A percentile compares a stretch with the other conserved stretches of the same genome.
phyloP scores from a whole-genome alignment of 2,888 invertebrate species.

The Arge pagana region DNA sequence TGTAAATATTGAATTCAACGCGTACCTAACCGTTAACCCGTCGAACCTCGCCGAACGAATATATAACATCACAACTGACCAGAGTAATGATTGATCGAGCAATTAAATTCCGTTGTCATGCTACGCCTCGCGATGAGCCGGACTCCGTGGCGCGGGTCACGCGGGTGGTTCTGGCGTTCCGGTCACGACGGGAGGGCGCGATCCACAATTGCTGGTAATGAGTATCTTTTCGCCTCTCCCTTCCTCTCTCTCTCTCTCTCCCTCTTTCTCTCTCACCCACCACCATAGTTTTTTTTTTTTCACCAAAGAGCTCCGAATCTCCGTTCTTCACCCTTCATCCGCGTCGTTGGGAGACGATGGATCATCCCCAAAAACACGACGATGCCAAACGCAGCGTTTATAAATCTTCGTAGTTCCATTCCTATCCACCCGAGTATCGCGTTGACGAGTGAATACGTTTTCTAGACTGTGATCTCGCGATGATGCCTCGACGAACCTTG shows the following conservation, averaged over 20 bases:
- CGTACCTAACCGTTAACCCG: too few relatives aligned
- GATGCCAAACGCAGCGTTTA: too few relatives aligned
- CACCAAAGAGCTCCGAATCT: too few relatives aligned
- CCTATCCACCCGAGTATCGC: too few relatives aligned
- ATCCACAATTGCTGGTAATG: conserved; percentile 56
- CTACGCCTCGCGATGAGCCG: conserved; percentile 47
- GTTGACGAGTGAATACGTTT: too few relatives aligned
- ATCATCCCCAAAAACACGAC: too few relatives aligned
- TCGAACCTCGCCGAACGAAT: background rate
- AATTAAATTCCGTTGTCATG: conserved; percentile 55
- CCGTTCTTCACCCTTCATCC: too few relatives aligned
- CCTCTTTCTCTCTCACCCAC: background rate
- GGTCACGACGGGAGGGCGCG: conserved; percentile 18
- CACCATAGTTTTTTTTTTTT: background rate
- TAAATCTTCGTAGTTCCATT: too few relatives aligned
- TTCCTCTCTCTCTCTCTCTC: background rate
- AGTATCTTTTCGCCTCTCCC: conserved; percentile 41
- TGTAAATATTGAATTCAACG: too few relatives aligned
- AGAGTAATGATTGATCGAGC: conserved; percentile 55
- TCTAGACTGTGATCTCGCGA: too few relatives aligned
- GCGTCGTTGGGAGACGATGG: too few relatives aligned
- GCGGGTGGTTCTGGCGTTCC: conserved; percentile 21
- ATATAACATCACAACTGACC: conserved; percentile 30
- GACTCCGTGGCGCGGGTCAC: conserved; percentile 27
- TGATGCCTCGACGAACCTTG: too few relatives aligned